phyloP scores from a whole-genome alignment of 2,113 vertebrate genomes.

The Petrocephalus zakoni region DNA sequence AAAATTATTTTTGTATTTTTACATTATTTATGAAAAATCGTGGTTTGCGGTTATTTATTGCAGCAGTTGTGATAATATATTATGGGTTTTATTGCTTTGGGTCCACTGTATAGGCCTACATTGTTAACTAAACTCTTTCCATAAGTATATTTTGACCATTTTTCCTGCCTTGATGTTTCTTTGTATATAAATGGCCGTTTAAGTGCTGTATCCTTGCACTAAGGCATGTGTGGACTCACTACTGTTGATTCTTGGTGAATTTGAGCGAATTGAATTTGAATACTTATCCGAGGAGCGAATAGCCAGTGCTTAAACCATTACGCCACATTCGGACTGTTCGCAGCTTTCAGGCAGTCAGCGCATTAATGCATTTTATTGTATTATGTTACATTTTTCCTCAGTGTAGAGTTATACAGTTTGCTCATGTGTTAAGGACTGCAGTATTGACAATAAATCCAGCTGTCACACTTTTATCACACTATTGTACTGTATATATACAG shows the following conservation, averaged over 20 bases:
- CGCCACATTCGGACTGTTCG: background rate
- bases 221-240: background rate
- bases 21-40: conserved; percentile 19
- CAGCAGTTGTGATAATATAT: conserved; percentile 1
- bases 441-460: background rate
- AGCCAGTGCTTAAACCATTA: background rate
- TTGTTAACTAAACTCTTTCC: conserved; percentile 6
- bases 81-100: conserved; percentile 10
- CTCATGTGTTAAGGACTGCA: background rate
- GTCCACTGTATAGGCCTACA: background rate
- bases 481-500: background rate
- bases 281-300: background rate
- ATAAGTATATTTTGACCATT: background rate
- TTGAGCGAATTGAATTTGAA: background rate
- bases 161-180: background rate
- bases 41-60: conserved; percentile 23
- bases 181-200: background rate
- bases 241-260: background rate
- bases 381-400: background rate
- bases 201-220: background rate
- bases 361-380: background rate
- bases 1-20: conserved; percentile 14
- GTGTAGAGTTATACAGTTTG: background rate
- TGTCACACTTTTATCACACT: background rate
- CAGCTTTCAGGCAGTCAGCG: background rate